Percentiles rank a stretch among this genome's conserved stretches.
Evolutionary conservation across 2,113 vertebrate species (phyloP).

Genomic region (Anguilla japonica): DNA sequence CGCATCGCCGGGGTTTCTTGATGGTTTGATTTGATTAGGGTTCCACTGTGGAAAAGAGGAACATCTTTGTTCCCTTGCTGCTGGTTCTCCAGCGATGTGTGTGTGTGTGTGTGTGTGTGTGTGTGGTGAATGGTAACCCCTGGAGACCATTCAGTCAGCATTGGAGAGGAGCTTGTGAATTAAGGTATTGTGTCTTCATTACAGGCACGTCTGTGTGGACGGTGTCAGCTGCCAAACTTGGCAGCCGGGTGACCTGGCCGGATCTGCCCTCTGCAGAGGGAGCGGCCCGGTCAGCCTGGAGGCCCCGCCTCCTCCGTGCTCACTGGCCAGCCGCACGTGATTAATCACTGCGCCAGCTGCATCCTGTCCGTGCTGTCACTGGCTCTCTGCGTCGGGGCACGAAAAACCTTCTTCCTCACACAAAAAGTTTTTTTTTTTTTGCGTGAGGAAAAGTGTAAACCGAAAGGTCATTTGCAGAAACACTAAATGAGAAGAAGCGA

Average conservation of each 20-base stretch:
- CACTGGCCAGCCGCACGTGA: background rate
- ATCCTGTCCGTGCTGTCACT: too few species aligned
- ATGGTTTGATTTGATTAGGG: background rate
- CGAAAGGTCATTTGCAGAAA: background rate
- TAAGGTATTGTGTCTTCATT: conserved; percentile 63
- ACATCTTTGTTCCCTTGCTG: background rate
- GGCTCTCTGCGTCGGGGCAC: background rate
- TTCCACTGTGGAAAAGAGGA: background rate
- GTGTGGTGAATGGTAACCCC: conserved; percentile 36
- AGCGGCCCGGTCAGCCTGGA: background rate
- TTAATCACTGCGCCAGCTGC: background rate
- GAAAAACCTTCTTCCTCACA: background rate
- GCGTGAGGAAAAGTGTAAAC: background rate
- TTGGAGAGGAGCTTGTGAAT: conserved; percentile 61
- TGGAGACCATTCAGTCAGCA: conserved; percentile 51
- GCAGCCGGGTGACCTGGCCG: conserved; percentile 39
- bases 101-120: conserved; percentile 16
- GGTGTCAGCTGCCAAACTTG: conserved; percentile 68
- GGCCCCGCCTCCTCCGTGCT: background rate
- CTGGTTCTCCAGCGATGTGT: conserved; percentile 3
- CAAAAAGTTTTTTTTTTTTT: background rate
- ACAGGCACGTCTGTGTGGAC: conserved; percentile 61
- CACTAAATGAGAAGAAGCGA: background rate
- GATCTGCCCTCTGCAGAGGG: background rate
- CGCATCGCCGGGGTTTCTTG: background rate